Evolutionary conservation across 2,888 invertebrate species (phyloP), one percentile per base, ranked within the genome.

Genomic region (Ptychoptera albimana): DNA sequence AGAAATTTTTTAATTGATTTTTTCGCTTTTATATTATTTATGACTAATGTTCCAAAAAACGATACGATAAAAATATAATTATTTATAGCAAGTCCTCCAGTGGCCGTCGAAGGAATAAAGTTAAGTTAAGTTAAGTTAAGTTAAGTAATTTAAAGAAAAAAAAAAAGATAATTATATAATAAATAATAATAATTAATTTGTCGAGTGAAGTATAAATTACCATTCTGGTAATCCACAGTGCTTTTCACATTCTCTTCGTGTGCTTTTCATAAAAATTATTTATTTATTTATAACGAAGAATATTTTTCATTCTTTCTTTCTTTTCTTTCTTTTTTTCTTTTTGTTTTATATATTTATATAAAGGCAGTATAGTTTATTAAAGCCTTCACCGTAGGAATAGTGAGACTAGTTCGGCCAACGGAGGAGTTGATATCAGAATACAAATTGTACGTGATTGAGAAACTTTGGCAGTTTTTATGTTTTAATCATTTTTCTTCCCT

Each of bases 81-180:
- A 36, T 30, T 35, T 37, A 23, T 15, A 40, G 48, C 52, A 64
- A 64, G 60, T 64, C 61, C 63, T 64, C 64, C 64, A 60, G 58
- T 63, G 63, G 62, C 61, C 64, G 63, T 55, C 53, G 55, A 42
- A 16, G 34, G 39, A 46, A 34, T 23, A 38, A 41, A 29, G 15
- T 13, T 44, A 44, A 37, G 41, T n/a, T 14, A n/a, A 38, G 10
- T 37, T 23, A 40, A 37, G 34, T 37, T 11, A n/a, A n/a, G n/a
- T n/a, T 30, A 37, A 39, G 32, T 35, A 42, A 45, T 42, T 39
- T 42, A 9, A 42, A 37, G 40, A 30, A 13, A 12, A 43, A 12
- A 43, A 34, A 39, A 14, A 16, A 36, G 15, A 39, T 36, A 34
- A 31, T 39, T 29, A 29, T 40, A 13, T 36, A 23, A 35, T 32